Evolutionary conservation across 2,888 invertebrate species (phyloP).

Genomic region (Nephrotoma appendiculata): DNA sequence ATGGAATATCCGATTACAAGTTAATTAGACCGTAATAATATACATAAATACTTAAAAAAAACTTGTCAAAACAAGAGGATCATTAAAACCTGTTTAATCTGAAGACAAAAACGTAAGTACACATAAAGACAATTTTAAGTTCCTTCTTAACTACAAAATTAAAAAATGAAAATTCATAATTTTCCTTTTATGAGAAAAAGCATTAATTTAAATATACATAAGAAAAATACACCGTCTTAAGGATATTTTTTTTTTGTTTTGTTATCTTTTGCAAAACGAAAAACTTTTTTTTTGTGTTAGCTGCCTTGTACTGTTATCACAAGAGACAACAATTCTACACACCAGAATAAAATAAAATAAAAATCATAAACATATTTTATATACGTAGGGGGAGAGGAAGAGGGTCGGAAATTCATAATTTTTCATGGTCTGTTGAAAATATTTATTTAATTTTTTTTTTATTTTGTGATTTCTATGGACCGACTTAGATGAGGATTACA

Average conservation of each 20-base stretch:
- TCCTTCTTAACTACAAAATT: neutral
- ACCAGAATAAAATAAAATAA: neutral
- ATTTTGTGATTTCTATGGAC: conserved; percentile 9
- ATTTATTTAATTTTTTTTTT: conserved; percentile 2
- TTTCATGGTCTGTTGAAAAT: neutral
- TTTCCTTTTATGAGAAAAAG: neutral
- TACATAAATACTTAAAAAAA: neutral
- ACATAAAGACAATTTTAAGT: neutral
- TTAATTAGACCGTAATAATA: neutral
- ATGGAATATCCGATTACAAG: neutral
- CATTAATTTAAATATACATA: neutral
- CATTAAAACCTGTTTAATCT: neutral
- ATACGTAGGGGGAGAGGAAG: neutral
- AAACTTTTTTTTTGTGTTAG: neutral
- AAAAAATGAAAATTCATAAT: neutral
- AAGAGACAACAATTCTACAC: neutral
- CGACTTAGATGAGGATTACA: conserved; percentile 8
- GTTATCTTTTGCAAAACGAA: neutral
- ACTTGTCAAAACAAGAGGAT: neutral
- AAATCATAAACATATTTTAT: neutral
- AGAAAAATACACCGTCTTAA: neutral
- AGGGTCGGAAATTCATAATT: neutral
- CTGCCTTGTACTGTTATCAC: neutral
- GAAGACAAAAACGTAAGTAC: neutral
- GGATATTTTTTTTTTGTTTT: neutral